phyloP scores from a whole-genome alignment of 2,888 invertebrate genomes.

The Acanthosepion esculentum region DNA sequence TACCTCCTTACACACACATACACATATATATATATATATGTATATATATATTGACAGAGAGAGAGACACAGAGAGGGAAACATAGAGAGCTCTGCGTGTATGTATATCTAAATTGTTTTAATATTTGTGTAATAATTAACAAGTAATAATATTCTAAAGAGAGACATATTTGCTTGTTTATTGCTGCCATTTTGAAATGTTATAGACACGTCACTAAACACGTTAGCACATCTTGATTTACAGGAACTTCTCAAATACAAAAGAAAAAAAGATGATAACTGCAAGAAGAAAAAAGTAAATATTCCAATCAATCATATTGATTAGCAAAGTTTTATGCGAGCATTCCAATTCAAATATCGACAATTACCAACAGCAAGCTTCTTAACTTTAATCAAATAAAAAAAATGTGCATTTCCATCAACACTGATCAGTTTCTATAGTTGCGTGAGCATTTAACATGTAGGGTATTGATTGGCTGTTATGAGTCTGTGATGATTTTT shows the following conservation, averaged over 20 bases:
- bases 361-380: constrained; percentile 33
- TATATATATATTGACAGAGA: too few relatives aligned
- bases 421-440: background rate
- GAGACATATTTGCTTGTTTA: background rate
- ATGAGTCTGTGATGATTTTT: background rate
- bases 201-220: background rate
- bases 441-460: background rate
- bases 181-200: background rate
- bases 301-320: constrained; percentile 1
- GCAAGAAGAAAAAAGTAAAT: background rate
- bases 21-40: too few relatives aligned
- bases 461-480: background rate
- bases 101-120: background rate
- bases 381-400: constrained; percentile 20
- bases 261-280: background rate
- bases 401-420: background rate
- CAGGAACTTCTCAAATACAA: background rate
- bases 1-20: too few relatives aligned
- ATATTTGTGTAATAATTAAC: background rate
- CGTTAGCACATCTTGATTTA: background rate
- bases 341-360: constrained; percentile 22
- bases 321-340: background rate
- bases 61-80: background rate
- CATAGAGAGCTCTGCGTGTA: background rate
- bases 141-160: background rate